Evolutionary conservation across 2,113 vertebrate genomes (phyloP).

Genomic region (Pleuronectes platessa): DNA sequence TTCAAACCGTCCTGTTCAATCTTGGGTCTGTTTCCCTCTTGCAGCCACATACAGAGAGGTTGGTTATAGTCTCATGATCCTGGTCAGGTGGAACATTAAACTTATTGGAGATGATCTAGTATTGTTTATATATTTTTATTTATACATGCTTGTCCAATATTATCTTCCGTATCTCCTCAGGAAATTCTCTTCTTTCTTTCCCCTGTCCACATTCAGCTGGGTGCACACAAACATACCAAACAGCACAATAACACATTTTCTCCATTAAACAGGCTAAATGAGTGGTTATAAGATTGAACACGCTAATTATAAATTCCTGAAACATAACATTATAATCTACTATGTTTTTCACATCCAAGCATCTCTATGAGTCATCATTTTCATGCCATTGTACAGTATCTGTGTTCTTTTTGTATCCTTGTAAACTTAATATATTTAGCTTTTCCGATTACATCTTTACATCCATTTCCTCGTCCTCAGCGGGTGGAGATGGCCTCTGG

Average conservation of each 20-base stretch:
- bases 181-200: too few relatives aligned
- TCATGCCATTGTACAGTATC: background rate
- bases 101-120: too few relatives aligned
- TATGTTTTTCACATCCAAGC: background rate
- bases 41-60: too few relatives aligned
- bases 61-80: too few relatives aligned
- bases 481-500: conserved; percentile 84
- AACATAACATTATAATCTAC: background rate
- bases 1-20: too few relatives aligned
- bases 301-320: too few relatives aligned
- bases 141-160: background rate
- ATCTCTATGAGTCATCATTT: background rate
- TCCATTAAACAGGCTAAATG: too few relatives aligned
- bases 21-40: too few relatives aligned
- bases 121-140: too few relatives aligned
- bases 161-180: background rate
- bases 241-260: background rate
- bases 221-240: background rate
- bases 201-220: background rate
- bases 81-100: too few relatives aligned
- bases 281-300: too few relatives aligned
- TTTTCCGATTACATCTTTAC: too few relatives aligned
- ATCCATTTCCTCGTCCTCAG: conserved; percentile 63
- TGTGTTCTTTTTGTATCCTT: background rate
- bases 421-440: background rate